Evolutionary conservation across 2,888 invertebrate genomes (phyloP), one percentile per base, ranked within the genome.

Genomic region (Ametastegia equiseti): DNA sequence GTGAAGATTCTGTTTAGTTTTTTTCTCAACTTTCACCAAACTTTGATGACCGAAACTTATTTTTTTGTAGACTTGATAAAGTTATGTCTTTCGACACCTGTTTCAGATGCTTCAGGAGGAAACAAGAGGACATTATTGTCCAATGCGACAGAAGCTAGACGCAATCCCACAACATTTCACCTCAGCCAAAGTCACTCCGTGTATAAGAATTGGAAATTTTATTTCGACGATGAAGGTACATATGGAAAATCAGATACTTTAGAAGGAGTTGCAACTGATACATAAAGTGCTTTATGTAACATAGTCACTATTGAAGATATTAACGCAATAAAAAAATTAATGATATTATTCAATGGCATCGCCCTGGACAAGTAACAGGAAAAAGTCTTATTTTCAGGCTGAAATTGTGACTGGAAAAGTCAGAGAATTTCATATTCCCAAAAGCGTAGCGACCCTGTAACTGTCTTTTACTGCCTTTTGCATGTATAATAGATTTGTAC

Each of bases 161-260:
- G 30, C 7, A 13, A 23, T 9, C 6, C 4, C 19, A n/a, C 30
- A 7, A 9, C 6, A n/a, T 73, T 50, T 47, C 27, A 30, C 36
- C 57, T 83, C 84, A 73, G 80, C 19, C 83, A 83, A 36, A 82
- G 83, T 36, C 80, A 81, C 81, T 82, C 87, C 39, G 93, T 93
- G 5, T 96, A 95, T 90, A 93, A 94, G 85, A 94, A 95, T 27
- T 97, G 97, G 96, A 94, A 95, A 84, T 92, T 96, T 9, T 98
- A 97, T 92, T 96, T 97, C 90, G 94, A 95, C 50, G 93, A 94
- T 80, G 94, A 95, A 93, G 94, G 95, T 94, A n/a, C n/a, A n/a
- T n/a, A 91, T 86, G 33, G 30, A 50, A 19, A 23, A 27, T 63
- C 19, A 77, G 23, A 33, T 36, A 27, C 11, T 27, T 15, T 63